Evolutionary conservation across 2,113 vertebrate genomes (phyloP).

Genomic region (Eulacestoma nigropectus): DNA sequence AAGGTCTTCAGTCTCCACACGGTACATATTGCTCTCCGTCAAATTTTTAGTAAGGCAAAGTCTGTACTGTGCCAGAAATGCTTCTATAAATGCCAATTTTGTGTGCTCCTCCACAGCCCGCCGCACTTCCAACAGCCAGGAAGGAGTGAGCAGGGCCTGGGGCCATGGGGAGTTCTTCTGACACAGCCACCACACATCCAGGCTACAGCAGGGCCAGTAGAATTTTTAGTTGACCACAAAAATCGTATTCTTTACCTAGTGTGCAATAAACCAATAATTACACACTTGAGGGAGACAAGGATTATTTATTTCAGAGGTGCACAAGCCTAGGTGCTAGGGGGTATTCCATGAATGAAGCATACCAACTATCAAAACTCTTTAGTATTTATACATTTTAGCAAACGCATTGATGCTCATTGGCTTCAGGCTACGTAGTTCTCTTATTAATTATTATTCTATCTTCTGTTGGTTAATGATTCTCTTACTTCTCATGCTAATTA

Average conservation of each 20-base stretch:
- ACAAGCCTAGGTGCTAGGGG: background rate
- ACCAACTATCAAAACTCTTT: background rate
- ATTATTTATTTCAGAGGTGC: background rate
- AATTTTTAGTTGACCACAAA: background rate
- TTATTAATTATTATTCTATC: background rate
- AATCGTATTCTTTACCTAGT: background rate
- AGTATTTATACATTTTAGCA: background rate
- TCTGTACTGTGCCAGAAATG: background rate
- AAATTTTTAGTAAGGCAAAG: background rate
- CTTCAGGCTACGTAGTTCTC: background rate
- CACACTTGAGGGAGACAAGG: background rate
- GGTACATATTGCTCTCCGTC: rapidly evolving
- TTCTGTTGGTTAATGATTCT: background rate
- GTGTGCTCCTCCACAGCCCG: background rate
- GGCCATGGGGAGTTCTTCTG: rapidly evolving
- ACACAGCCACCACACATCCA: no score
- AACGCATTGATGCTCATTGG: background rate
- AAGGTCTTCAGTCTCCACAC: background rate
- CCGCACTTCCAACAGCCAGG: rapidly evolving
- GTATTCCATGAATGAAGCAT: background rate
- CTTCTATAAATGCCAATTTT: rapidly evolving
- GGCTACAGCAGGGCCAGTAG: rapidly evolving
- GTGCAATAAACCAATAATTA: background rate
- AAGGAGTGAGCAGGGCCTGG: no score
- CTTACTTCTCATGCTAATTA: background rate